Evolutionary conservation across 2,888 invertebrate species (phyloP).

Genomic region (Sericinus montela): DNA sequence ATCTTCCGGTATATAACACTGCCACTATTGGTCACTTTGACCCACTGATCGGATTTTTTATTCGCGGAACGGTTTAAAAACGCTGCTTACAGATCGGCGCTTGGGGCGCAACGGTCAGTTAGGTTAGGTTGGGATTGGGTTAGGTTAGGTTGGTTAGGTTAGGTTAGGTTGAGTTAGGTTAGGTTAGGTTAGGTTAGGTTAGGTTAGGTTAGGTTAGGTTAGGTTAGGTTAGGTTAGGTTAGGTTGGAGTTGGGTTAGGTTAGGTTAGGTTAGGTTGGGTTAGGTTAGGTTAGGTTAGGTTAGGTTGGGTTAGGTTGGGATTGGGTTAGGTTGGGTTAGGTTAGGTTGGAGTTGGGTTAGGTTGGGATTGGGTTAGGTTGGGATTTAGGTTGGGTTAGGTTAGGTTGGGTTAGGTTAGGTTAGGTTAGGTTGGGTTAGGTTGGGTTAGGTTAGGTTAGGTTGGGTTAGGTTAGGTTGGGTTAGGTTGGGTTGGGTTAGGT

Average conservation of each 20-base stretch:
- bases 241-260: constrained; percentile 30
- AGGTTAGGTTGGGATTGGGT: too few relatives aligned
- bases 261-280: constrained; percentile 31
- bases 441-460: constrained; percentile 30
- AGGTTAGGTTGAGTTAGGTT: constrained; percentile 30
- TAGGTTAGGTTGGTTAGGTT: too few relatives aligned
- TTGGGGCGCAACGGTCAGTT: too few relatives aligned
- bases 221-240: constrained; percentile 32
- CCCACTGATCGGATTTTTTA: too few relatives aligned
- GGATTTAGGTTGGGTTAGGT: too few relatives aligned
- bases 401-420: constrained; percentile 28
- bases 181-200: constrained; percentile 31
- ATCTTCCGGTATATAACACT: too few relatives aligned
- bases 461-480: constrained; percentile 29
- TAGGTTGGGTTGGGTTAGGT: too few relatives aligned
- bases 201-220: constrained; percentile 33
- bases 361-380: too few relatives aligned
- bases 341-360: constrained; percentile 24
- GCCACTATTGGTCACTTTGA: too few relatives aligned
- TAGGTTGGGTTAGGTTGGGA: constrained; percentile 31
- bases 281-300: constrained; percentile 31
- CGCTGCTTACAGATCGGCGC: too few relatives aligned
- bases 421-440: constrained; percentile 26
- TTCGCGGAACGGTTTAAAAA: too few relatives aligned
- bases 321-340: constrained; percentile 30